phyloP scores from a whole-genome alignment of 2,113 vertebrate genomes.

The Hemiprocne comata region DNA sequence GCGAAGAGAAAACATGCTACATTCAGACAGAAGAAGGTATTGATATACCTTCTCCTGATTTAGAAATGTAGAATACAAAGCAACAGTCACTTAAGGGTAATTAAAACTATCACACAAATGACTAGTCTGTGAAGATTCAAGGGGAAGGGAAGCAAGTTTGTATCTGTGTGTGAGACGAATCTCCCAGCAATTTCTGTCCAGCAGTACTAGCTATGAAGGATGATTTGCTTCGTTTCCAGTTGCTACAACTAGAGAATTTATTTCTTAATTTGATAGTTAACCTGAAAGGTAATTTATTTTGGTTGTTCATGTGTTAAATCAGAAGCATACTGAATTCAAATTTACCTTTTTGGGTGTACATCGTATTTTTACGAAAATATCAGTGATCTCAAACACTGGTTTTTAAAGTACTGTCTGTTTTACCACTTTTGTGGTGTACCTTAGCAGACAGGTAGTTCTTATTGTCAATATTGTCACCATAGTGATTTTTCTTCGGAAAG shows the following conservation, averaged over 20 bases:
- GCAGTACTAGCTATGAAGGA: not conserved
- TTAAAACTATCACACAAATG: not conserved
- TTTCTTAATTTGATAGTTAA: not conserved
- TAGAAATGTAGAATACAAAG: not conserved
- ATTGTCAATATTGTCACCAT: not conserved
- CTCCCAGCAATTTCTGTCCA: not conserved
- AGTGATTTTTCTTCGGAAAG: not conserved
- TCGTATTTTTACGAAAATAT: not conserved
- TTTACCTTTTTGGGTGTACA: not conserved
- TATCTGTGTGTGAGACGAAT: not conserved
- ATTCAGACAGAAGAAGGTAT: not conserved
- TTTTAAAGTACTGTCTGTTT: not conserved
- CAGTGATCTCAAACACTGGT: not conserved
- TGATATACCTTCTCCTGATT: not conserved
- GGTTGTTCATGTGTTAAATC: not conserved
- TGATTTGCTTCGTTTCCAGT: not conserved
- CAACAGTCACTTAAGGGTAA: not conserved
- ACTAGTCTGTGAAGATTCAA: not conserved
- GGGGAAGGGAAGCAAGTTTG: not conserved
- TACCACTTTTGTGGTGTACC: not conserved
- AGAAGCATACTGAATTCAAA: not conserved
- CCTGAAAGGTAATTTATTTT: not conserved
- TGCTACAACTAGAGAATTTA: not conserved
- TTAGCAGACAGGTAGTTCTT: not conserved
- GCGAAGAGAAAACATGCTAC: not conserved